These are phyloP conservation scores for Nasonia longicornis DNA, from an alignment of 1,140 invertebrate species.

Conservation along the genomic window DNA sequence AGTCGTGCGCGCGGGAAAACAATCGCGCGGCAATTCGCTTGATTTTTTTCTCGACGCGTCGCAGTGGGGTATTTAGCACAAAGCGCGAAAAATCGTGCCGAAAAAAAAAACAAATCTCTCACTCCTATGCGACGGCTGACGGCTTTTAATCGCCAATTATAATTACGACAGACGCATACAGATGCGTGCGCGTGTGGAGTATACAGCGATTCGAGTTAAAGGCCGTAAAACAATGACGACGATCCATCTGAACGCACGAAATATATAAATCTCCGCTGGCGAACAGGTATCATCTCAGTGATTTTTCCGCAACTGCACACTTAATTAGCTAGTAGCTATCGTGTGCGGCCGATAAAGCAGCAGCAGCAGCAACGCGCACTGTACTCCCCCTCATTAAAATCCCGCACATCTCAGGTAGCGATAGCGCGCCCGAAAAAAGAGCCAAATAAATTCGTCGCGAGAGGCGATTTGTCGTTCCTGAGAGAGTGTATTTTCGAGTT, in stretches of 20 bases:
- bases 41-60: conserved; percentile 9
- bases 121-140: no score
- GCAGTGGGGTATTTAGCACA: background rate
- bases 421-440: background rate
- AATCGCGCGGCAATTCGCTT: conserved; percentile 1
- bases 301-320: conserved; percentile 22
- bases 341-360: conserved; percentile 6
- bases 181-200: no score
- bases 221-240: background rate
- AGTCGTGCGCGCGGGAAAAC: background rate
- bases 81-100: background rate
- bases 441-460: background rate
- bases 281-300: background rate
- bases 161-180: background rate
- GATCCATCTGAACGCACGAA: background rate
- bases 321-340: conserved; percentile 6
- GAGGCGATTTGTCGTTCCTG: background rate
- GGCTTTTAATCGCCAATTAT: background rate
- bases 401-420: conserved; percentile 13
- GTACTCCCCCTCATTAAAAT: conserved; percentile 29
- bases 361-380: no score
- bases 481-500: conserved; percentile 29
- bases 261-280: background rate
- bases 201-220: background rate
- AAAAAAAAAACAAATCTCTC: background rate